Evolutionary conservation across 2,797 vertebrate genomes (phyloP), one percentile per base, ranked within the genome.

Genomic region (Sebastiscus albofasciatus): DNA sequence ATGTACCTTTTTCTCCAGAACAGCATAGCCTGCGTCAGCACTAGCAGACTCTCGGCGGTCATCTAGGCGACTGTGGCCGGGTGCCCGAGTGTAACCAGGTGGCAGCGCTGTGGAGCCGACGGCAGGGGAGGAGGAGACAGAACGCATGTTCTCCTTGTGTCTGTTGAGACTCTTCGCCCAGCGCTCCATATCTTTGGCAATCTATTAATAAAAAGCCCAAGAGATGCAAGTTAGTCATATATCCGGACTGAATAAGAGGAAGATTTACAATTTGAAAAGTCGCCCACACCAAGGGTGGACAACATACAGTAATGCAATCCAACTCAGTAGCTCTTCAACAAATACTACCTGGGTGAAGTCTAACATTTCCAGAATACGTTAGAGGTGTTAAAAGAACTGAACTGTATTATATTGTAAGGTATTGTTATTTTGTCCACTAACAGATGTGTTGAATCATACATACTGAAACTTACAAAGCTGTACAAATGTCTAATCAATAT

Each of bases 131-230:
- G 96, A 92, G 54, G 96, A 93, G 4, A 96, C 96, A 12, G 97
- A 97, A 66, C 97, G 97, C 87, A 97, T 96, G 42, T 97, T 97
- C 87, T 98, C 97, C 90, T 98, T 98, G 82, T 98, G 97, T 72
- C 97, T 96, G 80, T 98, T 98, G 34, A 98, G 95, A 87, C 96
- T 98, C 73, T 97, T 97, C 2, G 97, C 97, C 97, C 97, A 98
- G 12, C 97, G 96, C 84, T 98, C 97, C 97, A 98, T 98, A 79
- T 98, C 97, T 93, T 98, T 98, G 46, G 97, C 97, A 69, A 98
- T 98, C 97, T 98, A 80, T 71, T 67, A 12, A 84, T 18, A 80
- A 9, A 70, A 61, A 70, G 4, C 33, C 16, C 52, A 59, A 82
- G 5, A 68, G 11, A 77, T n/a, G 8, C 1, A 65, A 29, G 9